Percentiles rank a stretch among this genome's conserved stretches.
These are phyloP conservation scores for Xiphorhynchus erythropygius DNA, from an alignment of 2,797 vertebrate genomes.

Conservation along the genomic window DNA sequence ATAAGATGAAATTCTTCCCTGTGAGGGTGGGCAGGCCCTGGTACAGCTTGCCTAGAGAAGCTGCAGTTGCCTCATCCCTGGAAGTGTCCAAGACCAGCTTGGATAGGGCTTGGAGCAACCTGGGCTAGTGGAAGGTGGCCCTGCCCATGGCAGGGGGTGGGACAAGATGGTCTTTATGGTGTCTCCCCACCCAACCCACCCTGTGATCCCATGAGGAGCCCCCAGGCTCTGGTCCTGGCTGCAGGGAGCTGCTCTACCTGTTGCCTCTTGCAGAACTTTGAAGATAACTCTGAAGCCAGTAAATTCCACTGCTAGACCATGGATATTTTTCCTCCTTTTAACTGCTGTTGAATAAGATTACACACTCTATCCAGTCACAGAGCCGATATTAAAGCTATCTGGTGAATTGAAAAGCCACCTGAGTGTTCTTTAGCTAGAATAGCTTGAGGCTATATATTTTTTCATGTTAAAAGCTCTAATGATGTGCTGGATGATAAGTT, in stretches of 20 bases:
- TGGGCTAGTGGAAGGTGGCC: rapidly evolving
- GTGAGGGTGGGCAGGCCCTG: rapidly evolving
- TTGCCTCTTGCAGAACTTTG: neutral
- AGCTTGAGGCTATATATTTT: slow-evolving; percentile 47
- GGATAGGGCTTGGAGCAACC: rapidly evolving
- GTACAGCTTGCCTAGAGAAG: rapidly evolving
- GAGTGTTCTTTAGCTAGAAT: slow-evolving; percentile 52
- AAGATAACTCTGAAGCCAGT: slow-evolving; percentile 10
- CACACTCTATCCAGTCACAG: neutral
- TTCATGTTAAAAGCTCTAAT: slow-evolving; percentile 62
- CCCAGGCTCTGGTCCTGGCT: neutral
- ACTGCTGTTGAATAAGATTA: slow-evolving; percentile 51
- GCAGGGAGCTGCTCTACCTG: neutral
- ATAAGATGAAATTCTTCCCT: neutral
- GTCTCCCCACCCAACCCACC: neutral
- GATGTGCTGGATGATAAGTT: slow-evolving; percentile 55
- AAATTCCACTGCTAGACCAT: neutral
- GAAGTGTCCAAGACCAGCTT: rapidly evolving
- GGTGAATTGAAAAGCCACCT: slow-evolving; percentile 46
- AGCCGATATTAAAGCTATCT: slow-evolving; percentile 49
- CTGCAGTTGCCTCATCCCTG: neutral
- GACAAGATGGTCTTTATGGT: neutral
- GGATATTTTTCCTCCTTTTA: slow-evolving; percentile 21
- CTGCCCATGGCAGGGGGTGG: neutral
- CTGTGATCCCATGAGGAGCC: neutral